Base-by-base conservation (phyloP, 2,888 invertebrate species). In the Unio pictorum region DNA sequence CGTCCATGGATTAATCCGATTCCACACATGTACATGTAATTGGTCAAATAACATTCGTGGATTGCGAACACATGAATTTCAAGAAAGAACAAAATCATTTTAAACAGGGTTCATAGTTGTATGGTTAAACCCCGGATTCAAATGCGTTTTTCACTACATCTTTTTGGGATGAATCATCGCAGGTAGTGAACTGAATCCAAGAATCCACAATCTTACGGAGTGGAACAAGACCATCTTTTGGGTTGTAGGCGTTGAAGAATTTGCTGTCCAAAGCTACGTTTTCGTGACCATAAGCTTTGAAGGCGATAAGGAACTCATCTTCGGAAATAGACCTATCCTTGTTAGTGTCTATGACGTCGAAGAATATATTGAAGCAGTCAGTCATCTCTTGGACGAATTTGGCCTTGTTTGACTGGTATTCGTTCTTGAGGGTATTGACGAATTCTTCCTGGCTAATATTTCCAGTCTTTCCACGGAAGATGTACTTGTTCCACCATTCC, bases 301-400 rank as follows among this genome's bases (percentile, higher is more conserved):
- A 81, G 30, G 81, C 81, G 28, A 75, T 77, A 18, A 80, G 72
- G 55, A 81, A 81, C 61, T 81, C 81, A 6, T 79, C 75, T 54
- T 77, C 72, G 56, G 78, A 77, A 56, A 81, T 81, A 11, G 76
- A 76, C 60, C 78, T 71, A 61, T 81, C 81, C 59, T 80, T 72
- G 66, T 81, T 80, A 23, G 81, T 80, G 54, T 81, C 81, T 45
- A 81, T 81, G 11, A 81, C 81, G 64, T 80, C 76, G 58, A 81
- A 80, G 34, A 81, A 71, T 23, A 23, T 62, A 26, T 78, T 66
- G 61, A 81, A 81, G 61, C 81, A 81, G 23, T 71, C 64, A 8
- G 73, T 59, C 75, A 81, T 81, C 2, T 68, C 55, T 8, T 26
- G 11, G 15, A 56, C 26, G 66, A 81, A 81, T 15, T 61, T 67